Evolutionary conservation across 2,888 invertebrate genomes (phyloP).

Genomic region (Sarcophaga rosellei): DNA sequence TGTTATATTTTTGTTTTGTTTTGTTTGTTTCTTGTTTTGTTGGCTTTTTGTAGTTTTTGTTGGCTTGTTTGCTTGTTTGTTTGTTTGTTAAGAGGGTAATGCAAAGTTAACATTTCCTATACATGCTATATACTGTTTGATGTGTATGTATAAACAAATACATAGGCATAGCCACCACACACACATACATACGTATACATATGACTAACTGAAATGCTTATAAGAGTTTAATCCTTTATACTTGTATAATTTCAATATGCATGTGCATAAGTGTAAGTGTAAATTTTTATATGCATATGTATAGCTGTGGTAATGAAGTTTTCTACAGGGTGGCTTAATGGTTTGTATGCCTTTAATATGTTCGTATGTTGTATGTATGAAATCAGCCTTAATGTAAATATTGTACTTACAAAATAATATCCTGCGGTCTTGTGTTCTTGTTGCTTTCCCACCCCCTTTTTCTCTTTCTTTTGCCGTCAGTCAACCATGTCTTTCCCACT

Average conservation of each 20-base stretch:
- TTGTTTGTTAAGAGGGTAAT: constrained; percentile 71
- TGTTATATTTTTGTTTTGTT: constrained; percentile 19
- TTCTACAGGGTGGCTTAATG: constrained; percentile 26
- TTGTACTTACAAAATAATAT: constrained; percentile 63
- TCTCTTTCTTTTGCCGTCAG: not conserved
- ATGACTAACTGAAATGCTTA: not conserved
- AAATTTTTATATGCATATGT: constrained; percentile 25
- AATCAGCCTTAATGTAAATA: constrained; percentile 51
- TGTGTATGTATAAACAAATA: not conserved
- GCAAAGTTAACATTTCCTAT: constrained; percentile 71
- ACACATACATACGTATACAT: not conserved
- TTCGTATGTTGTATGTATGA: constrained; percentile 27
- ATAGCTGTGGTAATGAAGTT: constrained; percentile 53
- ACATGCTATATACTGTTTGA: constrained; percentile 32
- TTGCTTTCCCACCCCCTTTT: not conserved
- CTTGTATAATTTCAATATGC: not conserved
- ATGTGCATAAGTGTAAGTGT: not conserved
- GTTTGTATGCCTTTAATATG: constrained; percentile 10
- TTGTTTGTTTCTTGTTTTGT: not conserved
- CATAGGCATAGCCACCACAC: not conserved
- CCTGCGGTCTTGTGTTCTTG: constrained; percentile 50
- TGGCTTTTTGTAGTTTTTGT: not conserved
- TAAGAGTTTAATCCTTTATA: not conserved
- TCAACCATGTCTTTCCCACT: not conserved
- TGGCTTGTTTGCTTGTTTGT: constrained; percentile 21